Evolutionary conservation across 2,888 invertebrate species (phyloP).

Genomic region (Crossocerus cetratus): DNA sequence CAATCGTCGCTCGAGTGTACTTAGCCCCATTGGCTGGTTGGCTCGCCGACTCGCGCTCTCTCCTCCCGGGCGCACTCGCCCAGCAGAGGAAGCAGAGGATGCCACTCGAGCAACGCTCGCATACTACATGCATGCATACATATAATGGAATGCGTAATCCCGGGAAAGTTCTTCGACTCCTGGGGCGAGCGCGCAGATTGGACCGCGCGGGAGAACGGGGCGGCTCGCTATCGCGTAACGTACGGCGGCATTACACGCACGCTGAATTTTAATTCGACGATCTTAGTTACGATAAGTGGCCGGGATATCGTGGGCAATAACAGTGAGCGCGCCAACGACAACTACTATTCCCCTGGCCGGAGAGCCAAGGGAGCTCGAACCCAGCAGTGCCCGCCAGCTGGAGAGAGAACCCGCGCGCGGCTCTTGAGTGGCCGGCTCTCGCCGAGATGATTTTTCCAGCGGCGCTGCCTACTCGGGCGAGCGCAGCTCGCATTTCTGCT

Average conservation of each 20-base stretch:
- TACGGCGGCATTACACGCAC: slow-evolving; percentile 35
- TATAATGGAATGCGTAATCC: not conserved
- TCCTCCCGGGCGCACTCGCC: no score
- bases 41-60: no score
- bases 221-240: slow-evolving; percentile 22
- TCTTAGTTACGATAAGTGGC: slow-evolving; percentile 33
- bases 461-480: slow-evolving; percentile 5
- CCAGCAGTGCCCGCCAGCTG: no score
- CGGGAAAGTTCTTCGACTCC: slow-evolving; percentile 6
- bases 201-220: slow-evolving; percentile 10
- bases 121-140: not conserved
- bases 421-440: not conserved
- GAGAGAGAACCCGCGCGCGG: no score
- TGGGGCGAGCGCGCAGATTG: not conserved
- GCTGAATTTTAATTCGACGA: slow-evolving; percentile 44
- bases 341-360: slow-evolving; percentile 22
- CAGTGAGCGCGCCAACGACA: slow-evolving; percentile 21
- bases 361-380: slow-evolving; percentile 6
- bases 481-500: slow-evolving; percentile 10
- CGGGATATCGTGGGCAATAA: slow-evolving; percentile 34
- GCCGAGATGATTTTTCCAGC: not conserved
- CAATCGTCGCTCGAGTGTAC: not conserved
- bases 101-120: no score
- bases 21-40: no score
- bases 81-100: no score